Conservation (phyloP, 2,113 vertebrate species). For the Mohoua ochrocephala region DNA sequence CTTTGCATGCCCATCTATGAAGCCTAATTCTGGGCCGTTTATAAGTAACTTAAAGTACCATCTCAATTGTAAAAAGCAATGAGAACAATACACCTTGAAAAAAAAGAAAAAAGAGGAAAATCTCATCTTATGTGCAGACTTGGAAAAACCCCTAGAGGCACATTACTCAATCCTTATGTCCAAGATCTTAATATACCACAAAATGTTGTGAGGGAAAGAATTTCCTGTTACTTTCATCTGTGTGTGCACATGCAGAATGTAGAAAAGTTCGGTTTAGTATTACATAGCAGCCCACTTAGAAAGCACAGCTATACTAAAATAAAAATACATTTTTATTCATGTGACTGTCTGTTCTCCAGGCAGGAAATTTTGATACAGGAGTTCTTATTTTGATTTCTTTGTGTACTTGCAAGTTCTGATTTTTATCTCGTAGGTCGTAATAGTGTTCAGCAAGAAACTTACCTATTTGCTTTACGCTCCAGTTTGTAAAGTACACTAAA, state of each 20-base stretch:
- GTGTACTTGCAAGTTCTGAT: not conserved
- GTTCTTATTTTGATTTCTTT: not conserved
- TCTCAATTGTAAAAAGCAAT: not conserved
- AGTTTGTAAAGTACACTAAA: not conserved
- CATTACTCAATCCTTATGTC: not conserved
- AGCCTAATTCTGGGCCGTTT: not conserved
- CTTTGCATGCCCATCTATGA: not conserved
- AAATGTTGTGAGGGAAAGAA: not conserved
- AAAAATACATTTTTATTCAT: not conserved
- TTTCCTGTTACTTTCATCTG: not conserved
- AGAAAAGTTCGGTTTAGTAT: not conserved
- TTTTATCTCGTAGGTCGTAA: not conserved
- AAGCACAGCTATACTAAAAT: not conserved
- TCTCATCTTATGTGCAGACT: not conserved
- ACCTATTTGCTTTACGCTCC: not conserved
- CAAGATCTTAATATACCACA: not conserved
- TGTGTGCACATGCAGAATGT: not conserved
- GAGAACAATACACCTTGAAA: not conserved
- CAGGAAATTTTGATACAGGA: not conserved
- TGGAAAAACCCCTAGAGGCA: not conserved
- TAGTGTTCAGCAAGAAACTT: not conserved
- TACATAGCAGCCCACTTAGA: not conserved
- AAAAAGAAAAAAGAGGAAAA: not conserved
- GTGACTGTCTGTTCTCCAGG: not conserved
- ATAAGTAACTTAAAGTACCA: not conserved